Percentiles rank a stretch among this genome's conserved stretches.
Evolutionary conservation across 2,113 vertebrate species (phyloP).

Genomic region (Eulacestoma nigropectus): DNA sequence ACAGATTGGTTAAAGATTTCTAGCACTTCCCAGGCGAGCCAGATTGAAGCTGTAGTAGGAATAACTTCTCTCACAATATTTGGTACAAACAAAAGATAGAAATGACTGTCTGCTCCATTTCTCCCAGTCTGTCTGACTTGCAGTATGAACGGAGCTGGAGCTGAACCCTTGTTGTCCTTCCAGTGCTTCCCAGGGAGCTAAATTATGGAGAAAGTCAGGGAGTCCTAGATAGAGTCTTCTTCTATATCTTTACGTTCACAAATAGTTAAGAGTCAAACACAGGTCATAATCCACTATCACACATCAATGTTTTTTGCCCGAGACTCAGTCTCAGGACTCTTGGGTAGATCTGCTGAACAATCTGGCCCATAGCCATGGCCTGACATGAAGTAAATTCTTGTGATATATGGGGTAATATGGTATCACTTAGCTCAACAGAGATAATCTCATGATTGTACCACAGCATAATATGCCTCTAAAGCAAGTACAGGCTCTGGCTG

Average conservation of each 20-base stretch:
- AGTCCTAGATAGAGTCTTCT: not conserved
- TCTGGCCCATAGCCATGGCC: not conserved
- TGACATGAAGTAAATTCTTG: not conserved
- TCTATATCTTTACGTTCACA: not conserved
- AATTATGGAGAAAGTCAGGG: not conserved
- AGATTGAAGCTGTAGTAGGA: slow-evolving; percentile 48
- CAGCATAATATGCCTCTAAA: not conserved
- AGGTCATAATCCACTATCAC: not conserved
- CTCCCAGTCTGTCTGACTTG: not conserved
- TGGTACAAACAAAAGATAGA: slow-evolving; percentile 42
- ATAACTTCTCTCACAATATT: slow-evolving; percentile 51
- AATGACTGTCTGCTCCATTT: slow-evolving; percentile 13
- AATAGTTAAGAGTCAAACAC: not conserved
- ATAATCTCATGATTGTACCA: not conserved
- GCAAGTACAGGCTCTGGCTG: not conserved
- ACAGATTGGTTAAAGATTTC: slow-evolving; percentile 58
- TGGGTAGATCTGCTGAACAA: slow-evolving; percentile 8
- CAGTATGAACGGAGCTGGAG: not conserved
- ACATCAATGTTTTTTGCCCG: not conserved
- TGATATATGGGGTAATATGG: not conserved
- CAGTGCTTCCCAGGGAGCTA: not conserved
- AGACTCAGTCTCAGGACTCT: not conserved
- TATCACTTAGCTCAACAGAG: not conserved
- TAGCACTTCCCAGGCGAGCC: slow-evolving; percentile 38
- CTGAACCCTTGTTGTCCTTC: not conserved